Conservation (phyloP, 2,888 invertebrate species). For the Geotrupes spiniger region DNA sequence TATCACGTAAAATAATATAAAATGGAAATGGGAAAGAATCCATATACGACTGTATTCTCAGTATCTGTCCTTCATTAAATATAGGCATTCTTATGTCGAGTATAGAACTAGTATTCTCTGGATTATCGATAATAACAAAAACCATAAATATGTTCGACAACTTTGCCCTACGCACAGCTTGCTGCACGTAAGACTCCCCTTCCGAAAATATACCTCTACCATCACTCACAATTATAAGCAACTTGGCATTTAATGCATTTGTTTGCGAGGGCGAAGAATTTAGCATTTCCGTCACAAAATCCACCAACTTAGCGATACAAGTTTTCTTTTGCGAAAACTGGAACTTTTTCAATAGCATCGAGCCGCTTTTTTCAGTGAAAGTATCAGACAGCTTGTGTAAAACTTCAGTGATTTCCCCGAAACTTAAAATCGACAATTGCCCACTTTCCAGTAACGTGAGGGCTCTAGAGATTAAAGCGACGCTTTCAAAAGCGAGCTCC, state of each 20-base stretch:
- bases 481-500: constrained; percentile 90
- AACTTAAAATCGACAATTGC: constrained; percentile 86
- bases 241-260: constrained; percentile 68
- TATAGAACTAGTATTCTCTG: constrained; percentile 88
- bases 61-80: constrained; percentile 59
- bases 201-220: constrained; percentile 90
- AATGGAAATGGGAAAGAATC: constrained; percentile 98
- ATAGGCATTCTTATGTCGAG: constrained; percentile 81
- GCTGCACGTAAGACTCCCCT: constrained; percentile 73
- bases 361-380: constrained; percentile 84
- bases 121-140: constrained; percentile 94
- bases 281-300: constrained; percentile 72
- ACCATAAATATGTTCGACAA: constrained; percentile 84
- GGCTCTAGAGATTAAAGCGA: constrained; percentile 87
- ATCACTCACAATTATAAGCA: constrained; percentile 91
- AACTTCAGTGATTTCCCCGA: constrained; percentile 81
- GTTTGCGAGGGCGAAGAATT: constrained; percentile 42
- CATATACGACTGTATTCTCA: constrained; percentile 78
- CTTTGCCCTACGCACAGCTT: constrained; percentile 77
- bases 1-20: constrained; percentile 90
- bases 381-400: constrained; percentile 85
- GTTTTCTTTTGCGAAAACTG: constrained; percentile 90
- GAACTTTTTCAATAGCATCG: constrained; percentile 74
- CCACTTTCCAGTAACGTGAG: constrained; percentile 92
- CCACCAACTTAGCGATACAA: constrained; percentile 76